Evolutionary conservation across 30 jellyfish, hydroid and myxozoan genomes (phyloP).

Genomic region (Nemopilema nomurai): DNA sequence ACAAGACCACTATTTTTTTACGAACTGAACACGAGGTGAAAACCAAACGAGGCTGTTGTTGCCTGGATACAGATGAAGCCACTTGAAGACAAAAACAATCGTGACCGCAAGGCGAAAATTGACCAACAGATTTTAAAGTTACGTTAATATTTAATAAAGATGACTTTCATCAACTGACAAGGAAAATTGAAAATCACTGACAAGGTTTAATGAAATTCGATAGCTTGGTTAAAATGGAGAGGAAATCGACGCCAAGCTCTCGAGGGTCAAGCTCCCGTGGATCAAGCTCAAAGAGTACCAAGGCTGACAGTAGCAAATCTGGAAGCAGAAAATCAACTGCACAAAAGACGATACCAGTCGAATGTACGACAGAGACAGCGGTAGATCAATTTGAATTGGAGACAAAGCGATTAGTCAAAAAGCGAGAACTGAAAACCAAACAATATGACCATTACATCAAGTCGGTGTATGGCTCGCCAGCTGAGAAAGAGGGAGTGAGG

Average conservation of each 20-base stretch:
- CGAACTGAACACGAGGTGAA: not conserved
- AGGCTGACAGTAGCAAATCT: conserved; percentile 13
- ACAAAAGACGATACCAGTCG: conserved; percentile 15
- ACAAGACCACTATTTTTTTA: too few species aligned
- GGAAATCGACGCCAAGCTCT: not conserved
- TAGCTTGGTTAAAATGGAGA: not conserved
- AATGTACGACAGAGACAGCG: conserved; percentile 64
- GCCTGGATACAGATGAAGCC: conserved; percentile 39
- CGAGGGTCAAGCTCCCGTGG: too few species aligned
- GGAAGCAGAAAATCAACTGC: not conserved
- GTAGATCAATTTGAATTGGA: conserved; percentile 61
- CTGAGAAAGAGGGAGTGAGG: conserved; percentile 69
- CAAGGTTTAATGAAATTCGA: too few species aligned
- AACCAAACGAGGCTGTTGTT: conserved; percentile 24
- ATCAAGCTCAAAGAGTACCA: not conserved
- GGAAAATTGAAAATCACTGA: too few species aligned
- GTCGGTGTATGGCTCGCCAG: conserved; percentile 73
- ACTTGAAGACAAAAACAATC: conserved; percentile 4
- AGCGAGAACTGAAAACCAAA: conserved; percentile 52
- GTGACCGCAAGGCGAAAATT: conserved; percentile 27
- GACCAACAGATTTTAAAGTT: not conserved
- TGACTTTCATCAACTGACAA: too few species aligned
- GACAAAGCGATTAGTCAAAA: conserved; percentile 42
- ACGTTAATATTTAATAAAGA: too few species aligned
- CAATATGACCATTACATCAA: conserved; percentile 42